Base-by-base conservation (phyloP, 2,113 vertebrate species). In the Benitochromis conjunctus region DNA sequence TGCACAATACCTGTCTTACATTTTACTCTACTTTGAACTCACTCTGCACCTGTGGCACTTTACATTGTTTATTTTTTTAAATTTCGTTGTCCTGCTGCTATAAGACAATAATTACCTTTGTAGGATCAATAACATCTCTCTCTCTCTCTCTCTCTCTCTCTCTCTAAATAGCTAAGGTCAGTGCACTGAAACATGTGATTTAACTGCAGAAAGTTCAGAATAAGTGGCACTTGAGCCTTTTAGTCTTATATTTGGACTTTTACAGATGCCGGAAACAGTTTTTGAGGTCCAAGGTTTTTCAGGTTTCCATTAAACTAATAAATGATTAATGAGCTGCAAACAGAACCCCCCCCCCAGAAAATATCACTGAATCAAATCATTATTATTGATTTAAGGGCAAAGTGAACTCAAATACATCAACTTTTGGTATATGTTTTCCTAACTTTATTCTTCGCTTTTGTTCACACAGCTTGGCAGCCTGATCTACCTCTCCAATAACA, bases 401-500 rank as follows among this genome's bases (percentile, higher is more conserved):
- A 2, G 6, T 11, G 21, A 79, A 53, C 56, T 41, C 14, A 76
- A 41, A 85, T 46, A 14, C 29, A 34, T 46, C 18, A 58, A 19
- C 7, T 8, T 14, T 29, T 46, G 29, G 0, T n/a, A 76, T 76
- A 2, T 53, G n/a, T 76, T 53, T 60, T 13, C 43, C 10, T 53
- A 51, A 31, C 71, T 13, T 66, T 8, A 36, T 53, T n/a, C 58
- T 43, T 84, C 84, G 74, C 6, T 93, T 81, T 87, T 93, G 13
- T 91, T 87, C 91, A 43, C 14, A 2, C 91, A 99, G 98, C 97
- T 99, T 16, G 97, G 98, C 81, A 97, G 96, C 58, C 81, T 99
- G 92, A 97, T 98, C 94, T 95, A 96, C 83, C 89, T 97, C 82
- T 95, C 97, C 56, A 96, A 76, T 1, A 96, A 97, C 92, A 95